A percentile compares a stretch with the other conserved stretches of the same genome.
Conservation (phyloP, 2,888 invertebrate genomes). For the Rambutsinella grinnellia region DNA sequence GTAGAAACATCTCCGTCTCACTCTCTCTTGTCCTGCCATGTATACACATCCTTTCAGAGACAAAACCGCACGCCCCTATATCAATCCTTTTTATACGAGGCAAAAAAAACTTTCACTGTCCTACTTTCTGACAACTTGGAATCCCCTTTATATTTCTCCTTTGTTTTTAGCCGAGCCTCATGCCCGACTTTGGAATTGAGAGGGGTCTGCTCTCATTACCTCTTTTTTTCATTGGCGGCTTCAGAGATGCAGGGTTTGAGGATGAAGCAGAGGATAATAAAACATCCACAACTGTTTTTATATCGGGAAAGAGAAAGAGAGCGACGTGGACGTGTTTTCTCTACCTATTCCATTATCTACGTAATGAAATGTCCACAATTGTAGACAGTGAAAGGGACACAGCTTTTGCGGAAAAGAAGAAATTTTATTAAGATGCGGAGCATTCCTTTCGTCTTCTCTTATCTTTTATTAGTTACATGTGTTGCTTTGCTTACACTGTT, state of each 20-base stretch:
- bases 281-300: slow-evolving; percentile 25
- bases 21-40: slow-evolving; percentile 1
- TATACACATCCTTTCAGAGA: slow-evolving; percentile 1
- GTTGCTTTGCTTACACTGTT: too few relatives aligned
- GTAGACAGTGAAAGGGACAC: background rate
- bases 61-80: too few relatives aligned
- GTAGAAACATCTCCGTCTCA: slow-evolving; percentile 22
- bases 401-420: too few relatives aligned
- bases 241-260: too few relatives aligned
- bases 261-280: slow-evolving; percentile 45
- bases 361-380: slow-evolving; percentile 36
- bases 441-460: too few relatives aligned
- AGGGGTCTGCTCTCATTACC: background rate
- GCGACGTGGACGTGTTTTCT: background rate
- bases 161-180: background rate
- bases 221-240: background rate
- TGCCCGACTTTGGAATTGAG: too few relatives aligned
- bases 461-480: too few relatives aligned
- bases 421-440: too few relatives aligned
- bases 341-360: slow-evolving; percentile 41
- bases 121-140: slow-evolving; percentile 52
- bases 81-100: too few relatives aligned
- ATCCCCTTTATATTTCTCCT: slow-evolving; percentile 20
- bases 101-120: slow-evolving; percentile 32
- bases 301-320: slow-evolving; percentile 1